Evolutionary conservation across 53 echinoderm and acorn worm genomes (phyloP), one percentile per base, ranked within the genome.

Genomic region (Crossaster papposus): DNA sequence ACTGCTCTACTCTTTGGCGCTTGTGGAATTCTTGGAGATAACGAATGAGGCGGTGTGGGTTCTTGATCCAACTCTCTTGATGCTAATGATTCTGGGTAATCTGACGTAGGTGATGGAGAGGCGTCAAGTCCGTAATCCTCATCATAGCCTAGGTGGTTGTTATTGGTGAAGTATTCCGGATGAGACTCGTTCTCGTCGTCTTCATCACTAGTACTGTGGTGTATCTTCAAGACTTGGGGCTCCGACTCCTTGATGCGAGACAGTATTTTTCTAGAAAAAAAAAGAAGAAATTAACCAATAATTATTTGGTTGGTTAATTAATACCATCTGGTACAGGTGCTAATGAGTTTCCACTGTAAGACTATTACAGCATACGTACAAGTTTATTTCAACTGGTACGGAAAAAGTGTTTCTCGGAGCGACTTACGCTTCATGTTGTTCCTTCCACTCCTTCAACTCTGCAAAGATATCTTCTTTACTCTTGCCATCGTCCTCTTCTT

Each of bases 201-300:
- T 11, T 92, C 83, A 29, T 93, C 95, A 18, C 83, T 85, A 26
- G 95, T 95, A 15, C 90, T 89, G 81, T 98, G 98, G 26, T 85
- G 93, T 17, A 98, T 98, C 35, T 53, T 95, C 50, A 98, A 32
- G 52, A 98, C 90, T 72, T 98, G 94, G 24, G 98, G 96, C 78
- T 94, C 94, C 22, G 89, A 79, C 8, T 89, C 94, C 77, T 93
- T 91, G 64, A 85, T 50, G 2, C 98, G 93, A 10, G 64, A 77
- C 14, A 85, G 89, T 1, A 98, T 86, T 91, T 93, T 93, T 70
- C 98, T 98, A 38, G 51, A 72, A 34, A 38, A 81, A 24, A 79
- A n/a, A 44, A 44, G 6, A 5, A 5, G 9, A 7, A 44, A 24
- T 28, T 11, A 71, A 30, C 26, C 30, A 86, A 62, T 17, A 20